Base-by-base conservation (phyloP, 2,113 vertebrate genomes). In the Cebus imitator region DNA sequence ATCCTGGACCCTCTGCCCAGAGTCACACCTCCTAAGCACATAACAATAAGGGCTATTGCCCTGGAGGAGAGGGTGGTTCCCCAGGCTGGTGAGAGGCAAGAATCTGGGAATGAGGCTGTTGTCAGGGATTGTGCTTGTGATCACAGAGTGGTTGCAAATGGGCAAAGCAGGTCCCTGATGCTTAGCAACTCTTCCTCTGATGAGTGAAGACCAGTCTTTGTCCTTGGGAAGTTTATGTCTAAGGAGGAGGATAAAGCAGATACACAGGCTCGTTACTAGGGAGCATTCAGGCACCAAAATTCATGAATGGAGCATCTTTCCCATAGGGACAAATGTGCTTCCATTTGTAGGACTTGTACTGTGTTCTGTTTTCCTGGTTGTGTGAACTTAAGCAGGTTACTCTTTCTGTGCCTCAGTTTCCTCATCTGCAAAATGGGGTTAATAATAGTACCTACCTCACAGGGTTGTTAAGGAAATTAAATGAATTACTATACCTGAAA, bases 1-100 rank as follows among this genome's bases (percentile, higher is more conserved):
- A 98, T 98, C 97, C 97, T 9, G 0, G 27, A n/a, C 48, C 76
- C 73, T 21, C 5, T 78, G n/a, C 73, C 61, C 37, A 55, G 17
- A 80, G 32, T 37, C 52, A 58, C 6, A 7, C 76, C 21, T 90
- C 89, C 85, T 57, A 82, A 80, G 61, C 32, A 79, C 4, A 1
- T 14, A 55, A 64, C 30, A 43, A 7, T 79, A 70, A n/a, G 7
- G 43, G 18, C 40, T 30, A 0, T 23, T 0, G 1, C 10, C 13
- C 13, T 12, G 17, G 32, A 48, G 25, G 25, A 30, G 37, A 43
- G 45, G 27, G 21, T 0, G 21, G 18, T 43, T 64, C 37, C 37
- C 68, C 32, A 35, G 73, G 55, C 30, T 58, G 55, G 50, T 45
- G 6, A 30, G 32, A 50, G 87, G 8, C 45, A 1, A 40, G 55